Base-by-base conservation (phyloP, 2,113 vertebrate genomes). In the Siniperca knerii region DNA sequence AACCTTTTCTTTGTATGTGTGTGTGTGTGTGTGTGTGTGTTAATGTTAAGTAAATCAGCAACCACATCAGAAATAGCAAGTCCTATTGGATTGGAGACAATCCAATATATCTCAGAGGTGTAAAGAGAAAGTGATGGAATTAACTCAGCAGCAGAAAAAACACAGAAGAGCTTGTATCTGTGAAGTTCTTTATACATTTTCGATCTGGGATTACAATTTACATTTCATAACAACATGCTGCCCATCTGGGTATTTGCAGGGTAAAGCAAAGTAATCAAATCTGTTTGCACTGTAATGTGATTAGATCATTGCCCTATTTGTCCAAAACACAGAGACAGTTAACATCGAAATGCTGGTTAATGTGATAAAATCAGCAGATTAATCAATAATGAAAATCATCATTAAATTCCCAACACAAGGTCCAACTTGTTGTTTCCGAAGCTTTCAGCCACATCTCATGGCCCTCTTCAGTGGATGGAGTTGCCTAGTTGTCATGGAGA, bases 71-170 rank as follows among this genome's bases (percentile, higher is more conserved):
- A 69, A 46, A 71, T 60, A 82, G 42, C 40, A 50, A 46, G 13
- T 50, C 50, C n/a, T 48, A 25, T 25, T 25, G 25, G 25, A 9
- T 20, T 40, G 12, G 18, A 77, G n/a, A 21, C 58, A 54, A 67
- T 61, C 66, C 44, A 64, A 48, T 50, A 79, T 46, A 82, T 84
- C 66, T 61, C 46, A 58, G 73, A 21, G 13, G 44, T 71, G 12
- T 62, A n/a, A 55, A 74, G 57, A 29, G 50, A 72, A 65, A 58
- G 0, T 54, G 25, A 18, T 15, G 55, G 57, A 46, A 21, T 44
- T 20, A 67, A n/a, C 20, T 73, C 46, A 50, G 67, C 46, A 50
- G 67, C 68, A 70, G 46, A 8, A 70, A 70, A 20, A 29, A 61
- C 29, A 61, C 58, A 50, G 12, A 37, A 46, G 23, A 55, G 62